Percentiles rank a stretch among this genome's conserved stretches.
Evolutionary conservation across 2,888 invertebrate genomes (phyloP).

Genomic region (Brachylomia viminalis): DNA sequence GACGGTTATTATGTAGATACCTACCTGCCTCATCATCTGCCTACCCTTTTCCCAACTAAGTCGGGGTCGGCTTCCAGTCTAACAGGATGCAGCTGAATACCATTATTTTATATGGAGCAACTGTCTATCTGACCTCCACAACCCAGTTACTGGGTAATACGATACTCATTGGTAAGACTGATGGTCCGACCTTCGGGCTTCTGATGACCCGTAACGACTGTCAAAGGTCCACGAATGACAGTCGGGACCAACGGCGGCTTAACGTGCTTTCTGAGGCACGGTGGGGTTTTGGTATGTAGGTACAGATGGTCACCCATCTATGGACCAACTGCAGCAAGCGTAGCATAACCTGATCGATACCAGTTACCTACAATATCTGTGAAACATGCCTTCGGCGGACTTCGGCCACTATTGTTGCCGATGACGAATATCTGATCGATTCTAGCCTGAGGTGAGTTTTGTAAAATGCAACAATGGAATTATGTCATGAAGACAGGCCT

Average conservation of each 20-base stretch:
- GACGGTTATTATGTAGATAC: neutral
- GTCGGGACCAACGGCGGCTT: no score
- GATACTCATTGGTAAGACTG: neutral
- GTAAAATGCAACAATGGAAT: constrained; percentile 24
- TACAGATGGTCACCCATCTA: neutral
- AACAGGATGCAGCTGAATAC: neutral
- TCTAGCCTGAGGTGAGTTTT: neutral
- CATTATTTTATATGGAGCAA: neutral
- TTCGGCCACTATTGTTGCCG: neutral
- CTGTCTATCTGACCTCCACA: neutral
- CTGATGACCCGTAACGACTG: neutral
- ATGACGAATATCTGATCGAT: constrained; percentile 7
- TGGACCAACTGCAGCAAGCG: neutral
- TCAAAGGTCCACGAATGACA: neutral
- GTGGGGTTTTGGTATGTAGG: neutral
- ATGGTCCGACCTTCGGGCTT: neutral
- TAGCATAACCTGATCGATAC: neutral
- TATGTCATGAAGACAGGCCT: constrained; percentile 6
- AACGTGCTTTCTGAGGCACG: neutral
- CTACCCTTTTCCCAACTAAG: neutral
- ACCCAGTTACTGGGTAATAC: neutral
- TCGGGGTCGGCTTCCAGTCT: neutral
- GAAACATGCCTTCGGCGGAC: neutral
- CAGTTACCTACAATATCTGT: neutral
- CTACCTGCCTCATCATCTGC: neutral